Evolutionary conservation across 2,888 invertebrate genomes (phyloP), one percentile per base, ranked within the genome.

Genomic region (Acanthoscelides obtectus): DNA sequence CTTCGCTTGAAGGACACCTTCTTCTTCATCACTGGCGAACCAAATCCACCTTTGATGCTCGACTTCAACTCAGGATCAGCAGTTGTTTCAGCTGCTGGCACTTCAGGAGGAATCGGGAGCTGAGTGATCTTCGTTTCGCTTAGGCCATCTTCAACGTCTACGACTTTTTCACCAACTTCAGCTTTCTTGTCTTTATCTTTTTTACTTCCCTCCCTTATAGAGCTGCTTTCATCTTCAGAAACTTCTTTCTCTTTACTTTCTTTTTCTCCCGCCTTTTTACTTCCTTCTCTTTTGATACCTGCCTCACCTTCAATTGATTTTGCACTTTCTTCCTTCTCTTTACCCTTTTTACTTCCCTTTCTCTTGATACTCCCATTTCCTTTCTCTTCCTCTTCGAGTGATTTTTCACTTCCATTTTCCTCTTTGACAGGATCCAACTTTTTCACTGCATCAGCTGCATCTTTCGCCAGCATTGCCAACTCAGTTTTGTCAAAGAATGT

Each of bases 131-230:
- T 79, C 19, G 79, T 73, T 73, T 82, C 83, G 69, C 81, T 84
- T 64, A 86, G 74, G 21, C 85, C 86, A 75, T 86, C 85, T 76
- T 85, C 85, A 76, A 83, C 84, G 71, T 86, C 85, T 1, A 84
- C 81, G 22, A 80, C 79, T 75, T 78, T 77, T 66, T 76, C 77
- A 20, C 70, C 67, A 2, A 69, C 19, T 6, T 1, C 66, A 63
- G 68, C 64, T 66, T 45, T 45, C 63, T 25, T 21, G 19, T 6
- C 20, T 64, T 45, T 22, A 45, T 45, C 66, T 22, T 19, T 21
- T 66, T 19, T 22, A 12, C n/a, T n/a, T n/a, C n/a, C n/a, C n/a
- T n/a, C n/a, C n/a, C n/a, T n/a, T n/a, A n/a, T n/a, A n/a, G n/a
- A n/a, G n/a, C n/a, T n/a, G n/a, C n/a, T n/a, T n/a, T n/a, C n/a